Evolutionary conservation across 2,888 invertebrate genomes (phyloP).

Genomic region (Empis stercorea): DNA sequence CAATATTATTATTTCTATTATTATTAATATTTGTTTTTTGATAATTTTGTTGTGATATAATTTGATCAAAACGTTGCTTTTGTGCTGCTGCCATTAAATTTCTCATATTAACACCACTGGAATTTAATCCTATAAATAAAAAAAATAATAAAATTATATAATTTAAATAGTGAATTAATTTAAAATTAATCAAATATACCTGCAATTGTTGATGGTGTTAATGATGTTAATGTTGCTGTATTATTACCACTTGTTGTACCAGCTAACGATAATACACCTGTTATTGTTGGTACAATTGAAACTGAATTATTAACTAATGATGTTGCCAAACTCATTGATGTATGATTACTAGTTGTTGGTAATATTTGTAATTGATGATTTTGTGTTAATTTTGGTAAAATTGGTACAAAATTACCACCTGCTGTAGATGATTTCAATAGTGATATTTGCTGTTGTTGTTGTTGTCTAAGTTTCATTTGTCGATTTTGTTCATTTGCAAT

Average conservation of each 20-base stretch:
- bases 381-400: not conserved
- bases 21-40: conserved; percentile 12
- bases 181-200: conserved; percentile 14
- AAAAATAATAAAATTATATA: not conserved
- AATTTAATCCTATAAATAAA: not conserved
- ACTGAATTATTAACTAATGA: not conserved
- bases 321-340: not conserved
- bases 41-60: not conserved
- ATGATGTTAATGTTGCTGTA: conserved; percentile 14
- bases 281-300: not conserved
- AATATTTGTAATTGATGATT: conserved; percentile 1
- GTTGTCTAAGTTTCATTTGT: conserved; percentile 8
- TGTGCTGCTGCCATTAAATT: not conserved
- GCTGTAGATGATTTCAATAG: conserved; percentile 4
- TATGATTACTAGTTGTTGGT: not conserved
- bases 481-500: conserved; percentile 3
- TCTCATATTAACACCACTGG: not conserved
- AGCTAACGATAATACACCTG: conserved; percentile 4
- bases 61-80: too few relatives aligned
- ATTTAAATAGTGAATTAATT: not conserved
- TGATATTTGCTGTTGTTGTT: conserved; percentile 6
- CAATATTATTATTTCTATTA: conserved; percentile 23
- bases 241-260: conserved; percentile 11
- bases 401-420: not conserved
- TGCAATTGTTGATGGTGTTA: conserved; percentile 13